Base-by-base conservation (phyloP, 2,797 vertebrate genomes). In the Mionectes olivaceus region DNA sequence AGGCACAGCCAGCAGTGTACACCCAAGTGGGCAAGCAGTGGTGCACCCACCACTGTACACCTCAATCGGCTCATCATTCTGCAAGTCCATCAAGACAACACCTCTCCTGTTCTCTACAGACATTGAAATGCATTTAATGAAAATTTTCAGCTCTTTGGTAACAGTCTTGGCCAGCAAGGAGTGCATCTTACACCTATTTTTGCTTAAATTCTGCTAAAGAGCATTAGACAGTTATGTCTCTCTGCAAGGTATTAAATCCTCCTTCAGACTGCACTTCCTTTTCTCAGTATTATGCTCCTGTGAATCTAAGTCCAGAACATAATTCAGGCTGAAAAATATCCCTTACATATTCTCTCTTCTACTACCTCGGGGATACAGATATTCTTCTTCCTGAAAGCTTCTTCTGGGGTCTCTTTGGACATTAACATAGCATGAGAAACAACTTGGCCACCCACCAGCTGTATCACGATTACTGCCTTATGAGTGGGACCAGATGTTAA, bases 11-110 rank as follows among this genome's bases (percentile, higher is more conserved):
- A 56, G 35, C 25, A 63, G 30, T 8, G 23, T 15, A 11, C 24
- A 32, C 13, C 9, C 7, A 52, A 23, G 3, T 4, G 14, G 33
- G 30, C 7, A 44, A 33, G 12, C 1, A 3, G 9, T 35, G 7
- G 7, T 56, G 15, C 43, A 63, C 49, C 7, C 12, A 49, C 13
- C 8, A 47, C 39, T 27, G 16, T 32, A 24, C 23, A n/a, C 8
- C 5, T 5, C 23, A 27, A 0, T 39, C 7, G 28, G 12, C 8
- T 37, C 6, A 61, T 44, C 33, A 41, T 27, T 46, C 6, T 39
- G 24, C 43, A 68, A 35, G 47, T 74, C 22, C 37, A 46, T n/a
- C 44, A 67, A 32, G 7, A 13, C 21, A 60, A 49, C 5, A 4
- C 53, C 41, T 75, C 14, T 49, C 5, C 27, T 49, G 24, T 43